Evolutionary conservation across 2,113 vertebrate genomes (phyloP), one percentile per base, ranked within the genome.

Genomic region (Lycaon pictus): DNA sequence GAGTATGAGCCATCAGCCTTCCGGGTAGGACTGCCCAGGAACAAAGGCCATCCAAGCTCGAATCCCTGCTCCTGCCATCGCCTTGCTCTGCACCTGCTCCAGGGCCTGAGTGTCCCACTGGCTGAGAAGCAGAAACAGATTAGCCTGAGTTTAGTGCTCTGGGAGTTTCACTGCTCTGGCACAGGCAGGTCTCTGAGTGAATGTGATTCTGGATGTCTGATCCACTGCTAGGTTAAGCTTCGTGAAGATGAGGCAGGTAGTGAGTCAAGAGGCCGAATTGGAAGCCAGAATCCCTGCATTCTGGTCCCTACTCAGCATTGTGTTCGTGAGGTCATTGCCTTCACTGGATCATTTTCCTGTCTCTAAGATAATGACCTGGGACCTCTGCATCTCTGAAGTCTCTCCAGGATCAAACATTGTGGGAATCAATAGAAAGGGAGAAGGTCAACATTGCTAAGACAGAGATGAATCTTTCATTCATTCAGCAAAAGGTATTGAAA

Each of bases 171-270:
- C 22, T 11, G 20, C 27, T 19, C 15, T 22, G 29, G 19, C 27
- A 11, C 0, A 0, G 11, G 27, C 13, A 22, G 13, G 48, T 12
- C 15, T 43, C 56, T 7, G 12, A 67, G 67, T 0, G 0, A 11
- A 56, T 23, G 32, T 8, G 51, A 69, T 23, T 29, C 77, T 0
- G 4, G 12, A 5, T 15, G 2, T 67, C 35, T 20, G 19, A 8
- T 5, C 20, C 13, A 6, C 32, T 53, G 53, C 56, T 51, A 51
- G 25, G 35, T 0, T 17, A 22, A 79, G 7, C 23, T 25, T 48
- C 16, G 0, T 2, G 37, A 72, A 80, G 8, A 67, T 0, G 0
- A 35, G 25, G 5, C 37, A 29, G 7, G 19, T 0, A 17, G 19
- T 27, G 48, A 43, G 27, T 13, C 62, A 23, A 23, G 11, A 60